Base-by-base conservation (phyloP, 92 coral and sea anemone genomes). In the Palythoa grandiflora region DNA sequence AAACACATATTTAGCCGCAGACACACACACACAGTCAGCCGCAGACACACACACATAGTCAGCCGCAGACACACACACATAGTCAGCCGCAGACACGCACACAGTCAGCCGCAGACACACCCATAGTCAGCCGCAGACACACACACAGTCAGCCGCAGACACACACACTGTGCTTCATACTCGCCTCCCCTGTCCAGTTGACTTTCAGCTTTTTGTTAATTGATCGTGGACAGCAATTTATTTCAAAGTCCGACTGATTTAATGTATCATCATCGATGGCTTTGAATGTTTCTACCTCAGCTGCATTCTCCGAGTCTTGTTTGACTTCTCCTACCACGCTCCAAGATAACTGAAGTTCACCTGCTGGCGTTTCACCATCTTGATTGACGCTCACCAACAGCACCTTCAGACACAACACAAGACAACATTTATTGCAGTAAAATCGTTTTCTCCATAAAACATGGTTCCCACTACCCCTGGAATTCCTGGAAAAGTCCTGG, bases 301-400 rank as follows among this genome's bases (percentile, higher is more conserved):
- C 35, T 47, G 75, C 71, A 53, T 63, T 52, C 28, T 81, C 86
- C 0, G 73, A 13, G 9, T 83, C 87, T 73, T 53, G 79, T 15
- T 83, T 87, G 57, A 88, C 90, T 80, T 90, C 95, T 51, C 98
- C 98, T 17, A 94, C 90, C 55, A 94, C 88, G 73, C 87, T 88
- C 98, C 95, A 93, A 13, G 78, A 74, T 17, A 93, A 77, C 52
- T 91, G 93, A 50, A 89, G 75, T 13, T 66, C 91, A 52, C 77
- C 66, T 0, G 75, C 71, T 17, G 84, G 61, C 6, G 86, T 87
- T 15, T 87, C 88, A 9, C 78, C 91, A 35, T 85, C 83, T 55
- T 73, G 91, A n/a, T 89, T 92, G 38, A 83, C 89, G 28, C 75
- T 87, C 53, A 94, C 93, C 14, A 85, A 91, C 47, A 94, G 75